A percentile compares a stretch with the other conserved stretches of the same genome.
Conservation (phyloP, 2,888 invertebrate species). For the Xestia c-nigrum region DNA sequence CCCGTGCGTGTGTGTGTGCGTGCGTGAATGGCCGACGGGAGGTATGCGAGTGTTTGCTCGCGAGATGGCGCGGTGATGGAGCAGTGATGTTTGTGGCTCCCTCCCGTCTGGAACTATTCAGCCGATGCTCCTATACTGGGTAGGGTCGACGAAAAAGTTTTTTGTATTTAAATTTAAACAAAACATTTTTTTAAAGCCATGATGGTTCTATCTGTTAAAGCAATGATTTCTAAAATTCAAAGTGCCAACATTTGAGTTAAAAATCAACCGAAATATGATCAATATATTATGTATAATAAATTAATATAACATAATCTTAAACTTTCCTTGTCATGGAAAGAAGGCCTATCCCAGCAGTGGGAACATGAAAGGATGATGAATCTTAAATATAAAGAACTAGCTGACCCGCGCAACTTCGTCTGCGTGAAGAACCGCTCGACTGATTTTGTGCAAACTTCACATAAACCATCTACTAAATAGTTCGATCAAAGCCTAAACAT, state of each 20-base stretch:
- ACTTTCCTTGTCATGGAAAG: too few relatives aligned
- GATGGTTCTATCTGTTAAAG: not conserved
- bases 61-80: constrained; percentile 83
- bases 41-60: constrained; percentile 82
- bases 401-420: too few relatives aligned
- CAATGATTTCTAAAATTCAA: not conserved
- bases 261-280: not conserved
- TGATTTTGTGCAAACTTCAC: too few relatives aligned
- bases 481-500: too few relatives aligned
- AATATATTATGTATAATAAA: too few relatives aligned
- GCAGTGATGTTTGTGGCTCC: constrained; percentile 84
- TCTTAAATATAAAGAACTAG: too few relatives aligned
- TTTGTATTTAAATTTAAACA: not conserved
- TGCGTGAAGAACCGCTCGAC: too few relatives aligned
- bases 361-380: too few relatives aligned
- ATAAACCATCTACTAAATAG: too few relatives aligned
- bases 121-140: constrained; percentile 71
- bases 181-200: not conserved
- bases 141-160: constrained; percentile 58
- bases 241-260: not conserved
- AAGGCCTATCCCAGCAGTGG: too few relatives aligned
- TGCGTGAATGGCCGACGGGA: constrained; percentile 66
- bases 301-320: too few relatives aligned
- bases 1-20: constrained; percentile 41
- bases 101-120: constrained; percentile 82